Evolutionary conservation across 2,113 vertebrate species (phyloP).

Genomic region (Sclerurus mexicanus): DNA sequence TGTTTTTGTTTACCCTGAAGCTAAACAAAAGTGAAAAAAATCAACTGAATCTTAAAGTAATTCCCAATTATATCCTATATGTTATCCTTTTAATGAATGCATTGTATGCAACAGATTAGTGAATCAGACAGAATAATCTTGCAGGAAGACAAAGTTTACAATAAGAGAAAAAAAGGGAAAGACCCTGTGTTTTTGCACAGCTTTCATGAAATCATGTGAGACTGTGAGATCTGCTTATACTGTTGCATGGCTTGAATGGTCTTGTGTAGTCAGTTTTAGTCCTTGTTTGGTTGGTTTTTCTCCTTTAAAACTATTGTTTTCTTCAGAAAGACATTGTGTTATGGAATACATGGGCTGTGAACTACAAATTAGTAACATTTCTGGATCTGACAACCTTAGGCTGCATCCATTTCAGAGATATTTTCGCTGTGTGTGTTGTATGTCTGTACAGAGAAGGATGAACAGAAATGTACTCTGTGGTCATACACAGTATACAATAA

Average conservation of each 20-base stretch:
- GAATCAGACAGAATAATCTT: constrained; percentile 34
- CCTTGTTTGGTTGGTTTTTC: neutral
- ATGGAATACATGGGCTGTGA: neutral
- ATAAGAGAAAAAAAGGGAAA: constrained; percentile 12
- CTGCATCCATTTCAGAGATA: neutral
- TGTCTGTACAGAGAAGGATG: neutral
- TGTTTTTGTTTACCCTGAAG: constrained; percentile 39
- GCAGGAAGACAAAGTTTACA: neutral
- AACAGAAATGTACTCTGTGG: neutral
- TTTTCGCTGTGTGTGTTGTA: fast-evolving
- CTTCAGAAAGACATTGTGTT: neutral
- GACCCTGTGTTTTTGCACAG: neutral
- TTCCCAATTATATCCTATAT: neutral
- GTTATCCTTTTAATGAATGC: constrained; percentile 47
- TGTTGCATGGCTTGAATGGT: neutral
- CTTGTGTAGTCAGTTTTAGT: neutral
- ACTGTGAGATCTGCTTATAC: neutral
- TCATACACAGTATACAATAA: neutral
- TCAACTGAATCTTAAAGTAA: constrained; percentile 18
- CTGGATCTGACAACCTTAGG: neutral
- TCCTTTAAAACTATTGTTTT: neutral
- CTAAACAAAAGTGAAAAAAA: constrained; percentile 39
- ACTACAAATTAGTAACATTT: neutral
- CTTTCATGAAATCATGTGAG: neutral
- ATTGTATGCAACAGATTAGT: constrained; percentile 50